Base-by-base conservation (phyloP, 2,113 vertebrate genomes). In the Nothocercus julius region DNA sequence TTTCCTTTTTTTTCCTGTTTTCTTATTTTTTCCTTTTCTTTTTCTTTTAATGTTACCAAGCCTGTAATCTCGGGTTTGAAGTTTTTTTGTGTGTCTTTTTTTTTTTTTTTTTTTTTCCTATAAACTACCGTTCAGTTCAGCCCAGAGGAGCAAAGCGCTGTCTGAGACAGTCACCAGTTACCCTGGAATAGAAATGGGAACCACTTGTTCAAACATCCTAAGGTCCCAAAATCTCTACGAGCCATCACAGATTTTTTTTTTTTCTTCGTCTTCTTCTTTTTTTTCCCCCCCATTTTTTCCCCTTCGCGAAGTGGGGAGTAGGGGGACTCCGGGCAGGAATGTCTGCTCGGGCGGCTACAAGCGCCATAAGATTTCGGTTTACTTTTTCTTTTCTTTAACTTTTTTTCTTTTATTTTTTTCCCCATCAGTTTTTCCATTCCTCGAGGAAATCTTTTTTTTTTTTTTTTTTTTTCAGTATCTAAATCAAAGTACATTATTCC, bases 401-500 rank as follows among this genome's bases (percentile, higher is more conserved):
- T 81, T 38, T 40, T 32, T 66, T 66, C 20, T 28, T 22, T 14
- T 61, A 13, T 22, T 58, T 28, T 75, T 78, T 38, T 45, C 7
- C 2, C 25, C n/a, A 84, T 97, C 91, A 95, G 40, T 76, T 92
- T 97, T 97, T 97, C 97, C 96, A 93, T 97, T 97, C 97, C 91
- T 95, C 84, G 90, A 97, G 95, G 93, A 97, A 94, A 93, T 54
- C 14, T 45, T 45, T 45, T 45, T n/a, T n/a, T n/a, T n/a, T n/a
- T n/a, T n/a, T 49, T 49, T 49, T 45, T 42, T 85, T 96, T 97
- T 97, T 97, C 93, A 83, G 91, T 93, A 94, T 97, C 96, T 95
- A 93, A 97, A 98, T 97, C 96, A 97, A 98, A 97, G 96, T 56
- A 88, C 89, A 64, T 47, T 91, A 96, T 97, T 68, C 84, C 69